Evolutionary conservation across 1,140 invertebrate species (phyloP).

Genomic region (Heliothis virescens): DNA sequence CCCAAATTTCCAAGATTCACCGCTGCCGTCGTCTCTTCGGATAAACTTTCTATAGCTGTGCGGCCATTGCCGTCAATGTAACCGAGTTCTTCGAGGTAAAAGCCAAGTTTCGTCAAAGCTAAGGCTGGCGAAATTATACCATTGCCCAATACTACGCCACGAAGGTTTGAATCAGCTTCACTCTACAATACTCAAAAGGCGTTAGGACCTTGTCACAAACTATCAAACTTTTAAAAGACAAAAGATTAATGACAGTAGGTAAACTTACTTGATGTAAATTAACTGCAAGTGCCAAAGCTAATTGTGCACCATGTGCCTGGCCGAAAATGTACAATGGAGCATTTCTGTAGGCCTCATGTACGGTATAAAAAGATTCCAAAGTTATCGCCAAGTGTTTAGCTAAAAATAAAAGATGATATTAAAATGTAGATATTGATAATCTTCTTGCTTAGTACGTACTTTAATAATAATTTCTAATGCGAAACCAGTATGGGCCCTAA

Average conservation of each 20-base stretch:
- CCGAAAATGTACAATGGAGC: slow-evolving; percentile 89
- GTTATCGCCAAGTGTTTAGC: slow-evolving; percentile 87
- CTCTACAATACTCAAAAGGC: slow-evolving; percentile 2
- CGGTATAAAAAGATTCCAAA: slow-evolving; percentile 86
- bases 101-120: slow-evolving; percentile 73
- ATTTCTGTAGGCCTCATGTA: slow-evolving; percentile 84
- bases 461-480: no score
- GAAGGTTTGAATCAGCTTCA: background rate
- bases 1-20: slow-evolving; percentile 54
- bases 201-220: no score
- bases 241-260: background rate
- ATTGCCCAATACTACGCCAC: slow-evolving; percentile 90
- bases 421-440: no score
- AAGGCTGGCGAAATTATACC: slow-evolving; percentile 90
- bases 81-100: slow-evolving; percentile 78
- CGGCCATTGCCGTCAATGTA: slow-evolving; percentile 73
- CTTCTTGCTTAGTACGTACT: no score
- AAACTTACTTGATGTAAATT: slow-evolving; percentile 70
- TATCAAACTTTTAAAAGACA: background rate
- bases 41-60: slow-evolving; percentile 63
- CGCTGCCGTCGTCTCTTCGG: slow-evolving; percentile 56
- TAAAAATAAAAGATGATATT: slow-evolving; percentile 57
- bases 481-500: no score
- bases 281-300: slow-evolving; percentile 87
- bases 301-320: slow-evolving; percentile 90